These are phyloP conservation scores for Melinaea marsaeus DNA, from an alignment of 2,888 invertebrate species.

Conservation along the genomic window DNA sequence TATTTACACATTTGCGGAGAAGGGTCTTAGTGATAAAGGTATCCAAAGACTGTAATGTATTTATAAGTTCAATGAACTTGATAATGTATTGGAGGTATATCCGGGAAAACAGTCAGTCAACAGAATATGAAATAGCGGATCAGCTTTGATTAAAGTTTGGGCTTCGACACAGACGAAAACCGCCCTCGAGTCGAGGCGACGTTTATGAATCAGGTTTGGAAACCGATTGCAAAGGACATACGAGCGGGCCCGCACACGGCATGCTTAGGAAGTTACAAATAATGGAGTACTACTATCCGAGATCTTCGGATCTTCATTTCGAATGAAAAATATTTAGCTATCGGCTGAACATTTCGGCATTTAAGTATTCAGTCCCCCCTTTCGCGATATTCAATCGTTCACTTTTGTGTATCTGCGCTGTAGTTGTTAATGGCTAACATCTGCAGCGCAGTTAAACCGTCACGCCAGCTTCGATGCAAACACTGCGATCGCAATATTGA, in stretches of 20 bases:
- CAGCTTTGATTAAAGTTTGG: conserved; percentile 37
- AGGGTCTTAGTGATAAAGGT: conserved; percentile 75
- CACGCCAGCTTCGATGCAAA: conserved; percentile 36
- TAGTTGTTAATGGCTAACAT: conserved; percentile 16
- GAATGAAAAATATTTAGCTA: not conserved
- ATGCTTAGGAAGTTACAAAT: conserved; percentile 33
- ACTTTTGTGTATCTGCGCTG: conserved; percentile 28
- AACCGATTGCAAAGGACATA: conserved; percentile 35
- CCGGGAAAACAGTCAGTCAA: conserved; percentile 67
- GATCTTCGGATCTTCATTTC: not conserved
- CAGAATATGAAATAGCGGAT: conserved; percentile 55
- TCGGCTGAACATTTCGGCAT: conserved; percentile 1
- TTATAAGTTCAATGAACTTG: conserved; percentile 70
- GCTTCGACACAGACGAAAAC: conserved; percentile 37
- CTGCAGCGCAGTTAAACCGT: conserved; percentile 37
- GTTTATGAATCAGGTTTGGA: conserved; percentile 36
- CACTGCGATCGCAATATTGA: conserved; percentile 29
- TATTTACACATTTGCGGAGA: conserved; percentile 71
- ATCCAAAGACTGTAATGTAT: conserved; percentile 77
- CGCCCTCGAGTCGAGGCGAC: conserved; percentile 32
- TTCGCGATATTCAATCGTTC: conserved; percentile 13
- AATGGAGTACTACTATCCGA: not conserved
- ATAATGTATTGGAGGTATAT: conserved; percentile 60
- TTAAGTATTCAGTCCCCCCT: conserved; percentile 9
- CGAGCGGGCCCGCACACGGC: conserved; percentile 39